Conservation (phyloP, 1,140 invertebrate species). For the Caligus rogercresseyi region DNA sequence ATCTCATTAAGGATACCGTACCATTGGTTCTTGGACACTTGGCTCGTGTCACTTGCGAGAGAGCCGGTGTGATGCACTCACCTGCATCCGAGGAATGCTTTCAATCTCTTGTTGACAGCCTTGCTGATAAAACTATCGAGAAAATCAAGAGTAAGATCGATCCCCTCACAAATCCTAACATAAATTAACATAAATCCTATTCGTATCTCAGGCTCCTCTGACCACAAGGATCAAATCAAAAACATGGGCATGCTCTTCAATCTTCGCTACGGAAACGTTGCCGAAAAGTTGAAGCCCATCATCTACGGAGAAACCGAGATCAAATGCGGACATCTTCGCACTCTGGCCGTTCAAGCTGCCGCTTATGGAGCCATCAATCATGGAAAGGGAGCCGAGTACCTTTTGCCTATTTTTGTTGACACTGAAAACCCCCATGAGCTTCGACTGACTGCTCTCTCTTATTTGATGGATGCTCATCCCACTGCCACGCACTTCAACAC, state of each 20-base stretch:
- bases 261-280: background rate
- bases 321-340: background rate
- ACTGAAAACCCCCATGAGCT: background rate
- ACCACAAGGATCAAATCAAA: background rate
- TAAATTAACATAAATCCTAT: background rate
- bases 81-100: constrained; percentile 5
- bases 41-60: constrained; percentile 3
- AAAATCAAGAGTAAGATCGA: constrained; percentile 2
- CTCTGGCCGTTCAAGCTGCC: background rate
- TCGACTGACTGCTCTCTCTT: background rate
- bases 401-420: constrained; percentile 4
- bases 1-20: constrained; percentile 3
- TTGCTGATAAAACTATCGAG: constrained; percentile 4
- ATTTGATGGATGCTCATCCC: too few relatives aligned
- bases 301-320: background rate
- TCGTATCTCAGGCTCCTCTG: background rate
- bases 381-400: background rate
- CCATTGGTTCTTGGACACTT: constrained; percentile 16
- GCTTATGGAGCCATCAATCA: background rate
- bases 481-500: background rate
- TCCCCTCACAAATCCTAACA: background rate
- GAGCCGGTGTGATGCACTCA: background rate
- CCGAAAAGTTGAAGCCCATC: background rate
- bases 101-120: background rate
- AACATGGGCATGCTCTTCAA: background rate